Evolutionary conservation across 2,797 vertebrate genomes (phyloP).

Genomic region (Anomalospiza imberbis): DNA sequence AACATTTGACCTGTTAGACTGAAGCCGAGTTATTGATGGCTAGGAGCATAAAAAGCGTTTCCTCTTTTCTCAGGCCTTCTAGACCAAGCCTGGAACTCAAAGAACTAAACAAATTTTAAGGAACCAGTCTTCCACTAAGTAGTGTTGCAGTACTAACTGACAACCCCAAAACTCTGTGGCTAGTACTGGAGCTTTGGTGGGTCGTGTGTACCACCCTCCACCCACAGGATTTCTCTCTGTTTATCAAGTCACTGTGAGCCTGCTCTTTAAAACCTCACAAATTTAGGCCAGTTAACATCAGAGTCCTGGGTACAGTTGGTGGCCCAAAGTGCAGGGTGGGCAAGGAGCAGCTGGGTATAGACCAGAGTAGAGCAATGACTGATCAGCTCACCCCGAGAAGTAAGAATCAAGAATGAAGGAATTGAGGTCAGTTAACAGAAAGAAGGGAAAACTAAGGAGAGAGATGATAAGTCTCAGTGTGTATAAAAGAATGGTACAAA

Average conservation of each 20-base stretch:
- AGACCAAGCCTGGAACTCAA: background rate
- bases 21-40: background rate
- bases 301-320: background rate
- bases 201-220: too few species aligned
- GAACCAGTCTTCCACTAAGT: background rate
- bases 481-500: background rate
- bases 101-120: background rate
- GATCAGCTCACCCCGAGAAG: background rate
- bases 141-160: background rate
- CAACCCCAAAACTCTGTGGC: background rate
- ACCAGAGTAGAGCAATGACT: background rate
- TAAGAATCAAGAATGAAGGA: background rate
- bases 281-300: background rate
- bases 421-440: background rate
- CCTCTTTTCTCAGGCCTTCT: background rate
- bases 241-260: background rate
- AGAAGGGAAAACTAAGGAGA: background rate
- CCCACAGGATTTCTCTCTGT: background rate
- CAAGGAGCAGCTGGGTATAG: background rate
- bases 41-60: background rate
- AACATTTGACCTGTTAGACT: background rate
- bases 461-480: background rate
- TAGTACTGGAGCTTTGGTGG: background rate
- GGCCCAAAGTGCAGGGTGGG: too few species aligned
- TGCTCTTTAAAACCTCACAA: background rate